phyloP scores from a whole-genome alignment of 2,797 vertebrate species.

The Sciurus vulgaris region DNA sequence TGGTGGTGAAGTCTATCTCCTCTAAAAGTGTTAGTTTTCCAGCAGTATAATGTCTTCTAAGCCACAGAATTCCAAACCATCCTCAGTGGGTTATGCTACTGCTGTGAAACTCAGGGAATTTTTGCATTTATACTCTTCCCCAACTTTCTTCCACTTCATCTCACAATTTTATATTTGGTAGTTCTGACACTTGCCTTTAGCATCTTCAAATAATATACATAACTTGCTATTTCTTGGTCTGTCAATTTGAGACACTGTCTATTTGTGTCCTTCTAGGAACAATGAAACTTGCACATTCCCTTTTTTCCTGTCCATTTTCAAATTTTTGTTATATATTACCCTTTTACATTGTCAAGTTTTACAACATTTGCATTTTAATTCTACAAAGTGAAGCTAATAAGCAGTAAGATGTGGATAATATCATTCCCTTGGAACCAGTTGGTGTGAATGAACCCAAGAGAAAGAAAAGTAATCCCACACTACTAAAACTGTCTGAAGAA shows the following conservation, averaged over 20 bases:
- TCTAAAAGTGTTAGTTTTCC: background rate
- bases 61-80: background rate
- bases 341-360: background rate
- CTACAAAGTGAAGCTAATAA: constrained; percentile 20
- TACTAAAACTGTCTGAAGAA: background rate
- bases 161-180: background rate
- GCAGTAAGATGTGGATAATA: background rate
- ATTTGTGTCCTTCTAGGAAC: background rate
- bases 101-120: background rate
- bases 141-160: background rate
- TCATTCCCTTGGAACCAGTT: background rate
- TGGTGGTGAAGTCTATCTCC: background rate
- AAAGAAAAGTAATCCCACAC: background rate
- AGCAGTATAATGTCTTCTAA: background rate
- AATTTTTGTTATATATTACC: background rate
- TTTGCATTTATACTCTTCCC: background rate
- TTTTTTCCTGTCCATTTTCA: background rate
- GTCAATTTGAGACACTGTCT: background rate
- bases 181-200: background rate
- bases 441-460: background rate
- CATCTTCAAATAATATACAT: background rate
- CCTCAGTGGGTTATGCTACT: background rate
- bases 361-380: constrained; percentile 28
- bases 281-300: background rate
- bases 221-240: background rate